Evolutionary conservation across 2,888 invertebrate genomes (phyloP), one percentile per base, ranked within the genome.

Genomic region (Epirrhoe alternata): DNA sequence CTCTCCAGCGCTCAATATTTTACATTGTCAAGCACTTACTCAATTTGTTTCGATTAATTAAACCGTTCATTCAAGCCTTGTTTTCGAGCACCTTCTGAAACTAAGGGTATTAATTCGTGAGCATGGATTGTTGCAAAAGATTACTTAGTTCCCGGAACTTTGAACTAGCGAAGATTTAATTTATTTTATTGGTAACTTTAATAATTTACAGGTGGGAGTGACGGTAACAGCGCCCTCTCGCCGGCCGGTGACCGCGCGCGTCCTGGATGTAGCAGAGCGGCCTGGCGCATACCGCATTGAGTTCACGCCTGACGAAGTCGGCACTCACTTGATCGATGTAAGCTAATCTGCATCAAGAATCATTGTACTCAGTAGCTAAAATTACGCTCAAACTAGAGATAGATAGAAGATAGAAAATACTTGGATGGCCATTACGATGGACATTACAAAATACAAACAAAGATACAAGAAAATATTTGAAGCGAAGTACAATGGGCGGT

Each of bases 281-380:
- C 94, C 95, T 69, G 97, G 97, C 73, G 96, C 97, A 73, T 98
- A 97, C 92, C 96, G 97, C 76, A 96, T 98, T 76, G 97, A 99
- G 89, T 99, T 99, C 90, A 96, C 97, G 50, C 98, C 98, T 6
- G 96, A 95, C 57, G 98, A 98, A 94, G 98, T 99, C 76, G 99
- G 99, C 78, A 98, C 98, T 72, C 98, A 99, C 90, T 95, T 98
- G 70, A 96, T 99, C 78, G 98, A 98, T 91, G 97, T 98, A 82
- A 68, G 68, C 31, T 45, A 16, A 49, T 30, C 7, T 16, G 24
- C 33, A 47, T 52, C 35, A n/a, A 30, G 12, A 42, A 17, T 24
- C 50, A 16, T 10, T 8, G 35, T 16, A 16, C 35, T 31, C 31
- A 47, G 47, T 55, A 55, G 30, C 7, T 24, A 6, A 38, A 6